Base-by-base conservation (phyloP, 2,888 invertebrate genomes). In the Trachelus stipa region DNA sequence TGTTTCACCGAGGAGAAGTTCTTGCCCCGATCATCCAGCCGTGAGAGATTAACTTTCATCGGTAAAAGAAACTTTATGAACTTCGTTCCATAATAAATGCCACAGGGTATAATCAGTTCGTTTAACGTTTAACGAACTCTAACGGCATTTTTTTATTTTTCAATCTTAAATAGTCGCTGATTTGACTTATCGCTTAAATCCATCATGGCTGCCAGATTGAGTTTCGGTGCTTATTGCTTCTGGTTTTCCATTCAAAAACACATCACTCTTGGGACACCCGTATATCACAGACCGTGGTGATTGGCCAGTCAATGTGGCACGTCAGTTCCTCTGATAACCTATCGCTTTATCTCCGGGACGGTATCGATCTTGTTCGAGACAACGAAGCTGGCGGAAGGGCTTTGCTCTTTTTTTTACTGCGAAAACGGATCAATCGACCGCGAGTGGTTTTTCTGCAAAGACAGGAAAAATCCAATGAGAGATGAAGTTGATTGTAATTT, bases 31-130 rank as follows among this genome's bases (percentile, higher is more conserved):
- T 23, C 56, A 9, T 23, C 56, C 23, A 9, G 23, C 23, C 56
- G 56, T 23, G 56, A 23, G 71, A 23, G 34, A 71, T 71, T 71
- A 33, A 71, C 12, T 31, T 71, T 23, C 31, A 30, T 33, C 3
- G 30, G 34, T 71, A 71, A 71, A 71, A 30, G 23, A 34, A 71
- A 34, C 4, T 71, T 71, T 71, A 71, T 30, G 30, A 71, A 23
- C 30, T 11, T 33, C 30, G 12, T 56, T 9, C 23, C 1, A 34
- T 34, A 34, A 71, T 71, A 71, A 71, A n/a, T 71, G 31, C 34
- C 31, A 33, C 31, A 23, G 23, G 71, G 34, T 33, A 71, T 71
- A 71, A 71, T 71, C 71, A 71, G 30, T 71, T 71, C 34, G 71
- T 71, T 30, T 33, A 9, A 34, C 71, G n/a, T 30, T 30, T 71